Percentiles rank a stretch among this genome's conserved stretches.
These are phyloP conservation scores for Thymallus thymallus DNA, from an alignment of 2,113 vertebrate genomes.

Conservation along the genomic window DNA sequence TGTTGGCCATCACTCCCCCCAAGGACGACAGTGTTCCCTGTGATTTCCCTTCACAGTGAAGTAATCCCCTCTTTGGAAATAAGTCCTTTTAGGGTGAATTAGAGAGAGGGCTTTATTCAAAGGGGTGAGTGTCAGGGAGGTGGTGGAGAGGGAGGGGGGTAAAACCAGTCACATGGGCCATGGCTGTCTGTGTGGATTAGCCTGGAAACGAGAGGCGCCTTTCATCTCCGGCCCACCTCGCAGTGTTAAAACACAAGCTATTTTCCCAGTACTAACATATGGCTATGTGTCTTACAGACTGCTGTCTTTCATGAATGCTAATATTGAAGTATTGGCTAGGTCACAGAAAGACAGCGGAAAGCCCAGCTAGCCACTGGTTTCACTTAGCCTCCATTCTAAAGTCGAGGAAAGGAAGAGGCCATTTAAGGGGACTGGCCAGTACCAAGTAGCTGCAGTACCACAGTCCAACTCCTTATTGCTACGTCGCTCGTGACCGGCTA, in stretches of 20 bases:
- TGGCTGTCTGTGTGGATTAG: conserved; percentile 19
- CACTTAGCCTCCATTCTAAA: not conserved
- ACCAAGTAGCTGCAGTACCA: not conserved
- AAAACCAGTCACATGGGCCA: conserved; percentile 6
- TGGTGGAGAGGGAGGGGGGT: not conserved
- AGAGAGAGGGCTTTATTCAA: conserved; percentile 5
- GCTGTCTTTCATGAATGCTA: not conserved
- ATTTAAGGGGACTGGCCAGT: no score
- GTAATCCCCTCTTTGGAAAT: conserved; percentile 21
- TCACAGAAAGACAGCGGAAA: no score
- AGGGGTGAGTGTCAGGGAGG: not conserved
- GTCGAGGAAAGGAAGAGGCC: no score
- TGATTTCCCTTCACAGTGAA: conserved; percentile 9
- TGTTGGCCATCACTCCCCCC: conserved; percentile 1
- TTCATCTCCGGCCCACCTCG: conserved; percentile 19
- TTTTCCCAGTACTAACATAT: not conserved
- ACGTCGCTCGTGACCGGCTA: not conserved
- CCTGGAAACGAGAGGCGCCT: conserved; percentile 7
- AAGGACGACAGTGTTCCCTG: conserved; percentile 21
- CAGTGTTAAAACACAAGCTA: not conserved
- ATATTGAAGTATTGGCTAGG: no score
- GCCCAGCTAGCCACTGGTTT: not conserved
- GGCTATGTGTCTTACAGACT: not conserved
- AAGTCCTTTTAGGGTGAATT: conserved; percentile 26
- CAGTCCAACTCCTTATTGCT: not conserved